Evolutionary conservation across 2,113 vertebrate species (phyloP).

Genomic region (Dermatemys mawii): DNA sequence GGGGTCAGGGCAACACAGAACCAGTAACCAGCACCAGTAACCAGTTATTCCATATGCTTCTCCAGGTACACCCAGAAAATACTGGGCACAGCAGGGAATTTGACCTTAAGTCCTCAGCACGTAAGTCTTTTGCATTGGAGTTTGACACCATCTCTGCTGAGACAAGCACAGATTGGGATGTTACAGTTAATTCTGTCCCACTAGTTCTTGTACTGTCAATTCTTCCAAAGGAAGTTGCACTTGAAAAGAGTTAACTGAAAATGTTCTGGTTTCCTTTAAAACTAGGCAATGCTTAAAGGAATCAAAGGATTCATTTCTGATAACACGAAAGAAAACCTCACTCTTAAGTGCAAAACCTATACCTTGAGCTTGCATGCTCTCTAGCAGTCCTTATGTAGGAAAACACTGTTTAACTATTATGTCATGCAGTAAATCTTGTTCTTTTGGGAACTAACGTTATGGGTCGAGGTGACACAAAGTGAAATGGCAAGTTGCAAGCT

Average conservation of each 20-base stretch:
- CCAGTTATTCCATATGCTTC: fast-evolving
- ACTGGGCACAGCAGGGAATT: not conserved
- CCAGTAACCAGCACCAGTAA: not conserved
- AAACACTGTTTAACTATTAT: conserved; percentile 27
- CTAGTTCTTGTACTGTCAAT: not conserved
- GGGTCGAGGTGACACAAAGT: not conserved
- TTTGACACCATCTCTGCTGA: not conserved
- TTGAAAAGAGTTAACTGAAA: not conserved
- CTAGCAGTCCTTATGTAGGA: not conserved
- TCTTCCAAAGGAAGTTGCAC: not conserved
- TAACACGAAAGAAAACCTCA: not conserved
- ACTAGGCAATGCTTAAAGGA: not conserved
- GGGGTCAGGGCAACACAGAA: not conserved
- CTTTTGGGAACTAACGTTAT: not conserved
- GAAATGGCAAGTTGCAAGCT: not conserved
- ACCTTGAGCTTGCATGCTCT: not conserved
- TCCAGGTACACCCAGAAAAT: not conserved
- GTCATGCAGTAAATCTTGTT: not conserved
- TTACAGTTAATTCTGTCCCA: not conserved
- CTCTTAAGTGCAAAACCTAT: not conserved
- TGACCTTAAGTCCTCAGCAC: not conserved
- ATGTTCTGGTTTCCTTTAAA: not conserved
- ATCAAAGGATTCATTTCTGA: conserved; percentile 19
- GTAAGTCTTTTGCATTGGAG: not conserved
- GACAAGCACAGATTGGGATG: not conserved